Base-by-base conservation (phyloP, 2,888 invertebrate genomes). In the Acanthoscelides obtectus region DNA sequence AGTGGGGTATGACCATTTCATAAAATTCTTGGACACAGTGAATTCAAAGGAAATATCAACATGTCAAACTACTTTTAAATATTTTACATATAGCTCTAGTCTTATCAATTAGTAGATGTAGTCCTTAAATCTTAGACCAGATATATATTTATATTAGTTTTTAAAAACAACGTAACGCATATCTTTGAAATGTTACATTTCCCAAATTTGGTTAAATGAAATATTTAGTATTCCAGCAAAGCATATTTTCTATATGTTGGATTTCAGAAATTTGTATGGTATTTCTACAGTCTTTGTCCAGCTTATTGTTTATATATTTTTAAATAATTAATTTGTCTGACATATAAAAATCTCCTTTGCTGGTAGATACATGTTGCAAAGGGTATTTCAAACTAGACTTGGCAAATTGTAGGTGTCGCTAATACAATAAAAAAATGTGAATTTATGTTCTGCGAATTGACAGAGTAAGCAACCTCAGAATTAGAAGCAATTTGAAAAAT, bases 21-120 rank as follows among this genome's bases (percentile, higher is more conserved):
- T 17, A 45, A 45, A 45, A 45, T 45, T 45, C 45, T 45, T 12
- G 45, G 45, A 45, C 45, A 45, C 45, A 45, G 45, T 12, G 17
- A 6, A 66, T 66, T 66, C 20, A 66, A 20, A 21, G 66, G 20
- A 66, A 1, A 66, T 66, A 21, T 66, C 5, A 66, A 20, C 8
- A 21, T 21, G 66, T 20, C 20, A 8, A 2, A 66, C 1, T 20
- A 6, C 1, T 66, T 66, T 20, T 21, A 20, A 21, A 66, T 20
- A 21, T 66, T 66, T 66, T 20, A 21, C 1, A 66, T 6, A 75
- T 79, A 79, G 79, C 76, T 79, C 79, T 79, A 80, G 79, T 79
- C 79, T 75, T 77, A 75, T 75, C 72, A 77, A 71, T 70, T 72
- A 66, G 22, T 22, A 66, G 22, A 2, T 66, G 20, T 77, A 76